A percentile compares a stretch with the other conserved stretches of the same genome.
Evolutionary conservation across 2,113 vertebrate genomes (phyloP).

Genomic region (Mormyrus iriodes): DNA sequence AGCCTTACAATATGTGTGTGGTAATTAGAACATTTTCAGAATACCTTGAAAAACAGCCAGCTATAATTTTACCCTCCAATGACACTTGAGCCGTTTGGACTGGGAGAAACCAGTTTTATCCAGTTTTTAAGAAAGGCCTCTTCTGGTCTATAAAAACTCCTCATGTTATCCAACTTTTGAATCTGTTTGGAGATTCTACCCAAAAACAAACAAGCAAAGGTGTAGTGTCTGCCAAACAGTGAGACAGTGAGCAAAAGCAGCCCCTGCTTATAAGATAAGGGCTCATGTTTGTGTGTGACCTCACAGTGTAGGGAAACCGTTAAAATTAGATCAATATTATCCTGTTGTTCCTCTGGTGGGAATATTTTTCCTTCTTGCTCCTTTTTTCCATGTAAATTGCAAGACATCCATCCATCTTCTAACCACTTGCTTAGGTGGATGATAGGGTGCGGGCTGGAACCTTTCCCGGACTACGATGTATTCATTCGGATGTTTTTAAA

Average conservation of each 20-base stretch:
- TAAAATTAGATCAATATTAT: neutral
- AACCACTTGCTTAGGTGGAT: neutral
- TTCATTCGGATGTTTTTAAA: neutral
- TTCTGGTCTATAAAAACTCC: neutral
- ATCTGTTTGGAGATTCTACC: neutral
- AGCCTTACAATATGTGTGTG: neutral
- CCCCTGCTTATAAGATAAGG: neutral
- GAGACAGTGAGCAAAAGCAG: neutral
- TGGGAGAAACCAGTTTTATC: neutral
- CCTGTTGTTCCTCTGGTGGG: neutral
- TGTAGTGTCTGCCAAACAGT: neutral
- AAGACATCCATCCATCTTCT: neutral
- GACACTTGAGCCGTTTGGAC: neutral
- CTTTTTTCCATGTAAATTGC: neutral
- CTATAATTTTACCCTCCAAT: neutral
- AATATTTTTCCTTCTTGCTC: neutral
- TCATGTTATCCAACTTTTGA: neutral
- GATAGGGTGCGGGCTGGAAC: neutral
- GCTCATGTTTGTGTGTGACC: neutral
- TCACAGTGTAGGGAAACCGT: neutral
- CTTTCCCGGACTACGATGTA: neutral
- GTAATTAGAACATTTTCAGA: neutral
- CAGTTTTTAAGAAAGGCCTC: neutral
- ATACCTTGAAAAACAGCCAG: constrained; percentile 4
- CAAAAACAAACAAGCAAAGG: neutral